Evolutionary conservation across 23 tunicate genomes (phyloP), one percentile per base, ranked within the genome.

Genomic region (Halocynthia aurantium): DNA sequence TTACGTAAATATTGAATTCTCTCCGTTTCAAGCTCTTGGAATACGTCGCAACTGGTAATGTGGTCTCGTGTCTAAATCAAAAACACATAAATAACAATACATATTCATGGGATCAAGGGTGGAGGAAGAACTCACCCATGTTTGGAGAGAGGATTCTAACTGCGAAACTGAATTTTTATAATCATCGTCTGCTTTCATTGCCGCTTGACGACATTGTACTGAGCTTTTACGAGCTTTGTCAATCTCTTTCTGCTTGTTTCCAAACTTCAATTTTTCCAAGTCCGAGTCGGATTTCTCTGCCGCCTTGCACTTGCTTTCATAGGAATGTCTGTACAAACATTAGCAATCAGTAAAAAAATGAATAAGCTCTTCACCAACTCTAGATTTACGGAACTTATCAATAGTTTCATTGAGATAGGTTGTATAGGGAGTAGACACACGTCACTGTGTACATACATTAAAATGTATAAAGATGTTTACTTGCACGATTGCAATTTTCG

Each of bases 261-360:
- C 81, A 58, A 86, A 86, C 60, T 83, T 86, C 52, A 86, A 17
- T 58, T 85, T 82, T 12, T 92, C 98, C 6, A 82, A 81, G 67
- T 92, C 98, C 6, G 74, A 62, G 8, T 92, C 98, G 2, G 93
- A 79, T 73, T 92, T 92, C 49, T 92, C 98, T 7, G 92, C 85
- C 5, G 88, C 80, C 51, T 78, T 77, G 40, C 57, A 86, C 69
- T 83, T 83, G 51, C 70, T 78, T 53, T 92, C 92, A 69, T 92
- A 92, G 9, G 80, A 56, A n/a, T 61, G 22, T 69, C 98, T 92
- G 51, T 12, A 57, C 75, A 20, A 11, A 31, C 44, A 31, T 31
- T 31, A 31, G 44, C 44, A 31, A 31, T 31, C 44, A 31, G 44
- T 31, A 31, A 31, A 31, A 31, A 31, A 11, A 57, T 11, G 13